Base-by-base conservation (phyloP, 1,140 invertebrate genomes). In the Tetranychus urticae region DNA sequence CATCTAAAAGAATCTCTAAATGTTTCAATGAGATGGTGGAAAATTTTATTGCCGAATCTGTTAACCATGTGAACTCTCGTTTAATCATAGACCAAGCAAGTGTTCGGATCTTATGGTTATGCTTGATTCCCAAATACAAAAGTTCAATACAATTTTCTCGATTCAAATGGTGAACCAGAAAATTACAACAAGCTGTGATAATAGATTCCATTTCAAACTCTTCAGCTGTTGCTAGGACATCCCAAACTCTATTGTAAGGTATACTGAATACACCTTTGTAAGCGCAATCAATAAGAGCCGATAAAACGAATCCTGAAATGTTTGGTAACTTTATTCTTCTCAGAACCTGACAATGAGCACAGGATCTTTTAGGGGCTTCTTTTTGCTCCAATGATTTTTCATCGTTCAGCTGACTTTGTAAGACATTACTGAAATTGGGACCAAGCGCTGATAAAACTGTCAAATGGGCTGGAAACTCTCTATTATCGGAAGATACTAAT, bases 141-240 rank as follows among this genome's bases (percentile, higher is more conserved):
- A 56, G 37, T 23, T 56, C 8, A 12, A 61, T 35, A 45, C 60
- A 61, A 61, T 61, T 61, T 13, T 61, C 60, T 14, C n/a, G 34
- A 61, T 37, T 56, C 23, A 61, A 14, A 2, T 45, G 23, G 13
- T 37, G 8, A 45, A 45, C 23, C 2, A 61, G 23, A 56, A 23
- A 61, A 55, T 31, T 56, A 33, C 48, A 55, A 45, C 60, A 55
- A 3, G 52, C 37, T 2, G 7, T 10, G 14, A 61, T 56, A 14
- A 61, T 34, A 31, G 45, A 31, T 37, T 31, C 39, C 52, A 61
- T 54, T 39, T 56, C 13, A 56, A 36, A 61, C 3, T 55, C 13
- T 39, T 56, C 52, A 13, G 60, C 60, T 10, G 54, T 37, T 56
- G 8, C 35, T 14, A 61, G 13, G 2, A 61, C 31, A 35, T 10